Evolutionary conservation across 2,797 vertebrate genomes (phyloP), one percentile per base, ranked within the genome.

Genomic region (Lindbergichthys nudifrons): DNA sequence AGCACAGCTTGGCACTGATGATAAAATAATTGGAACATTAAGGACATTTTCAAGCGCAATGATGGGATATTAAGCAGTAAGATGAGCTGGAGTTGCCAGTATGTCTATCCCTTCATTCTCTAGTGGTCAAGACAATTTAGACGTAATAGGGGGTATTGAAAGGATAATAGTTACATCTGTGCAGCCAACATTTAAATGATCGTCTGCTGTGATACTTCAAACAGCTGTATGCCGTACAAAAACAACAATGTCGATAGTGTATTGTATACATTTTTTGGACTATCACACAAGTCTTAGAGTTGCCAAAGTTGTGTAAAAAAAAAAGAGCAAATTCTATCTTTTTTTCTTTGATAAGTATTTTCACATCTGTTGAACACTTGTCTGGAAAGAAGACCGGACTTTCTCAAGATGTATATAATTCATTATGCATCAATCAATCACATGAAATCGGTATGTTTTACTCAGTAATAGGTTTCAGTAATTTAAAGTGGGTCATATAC

Each of bases 1-100:
- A 9, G 65, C 23, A 21, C 46, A 73, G 71, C 47, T 65, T 79
- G 72, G 54, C 52, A 45, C 45, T 64, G 65, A 71, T 75, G 54
- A 57, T 39, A 41, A 75, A 52, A 46, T 82, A 76, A 79, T 77
- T 70, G 59, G 65, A 74, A 61, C 73, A 82, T 83, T 77, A 81
- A 30, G 2, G 18, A 58, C 39, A 76, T 75, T 15, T 60, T 76
- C 42, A 73, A 69, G 52, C 56, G 15, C 63, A 73, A 42, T 61
- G 56, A 80, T 68, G 78, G 45, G 69, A 68, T 73, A 67, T 80
- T 65, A 77, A 72, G 64, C 41, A 79, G 73, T 56, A 57, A 12
- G 58, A 70, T 74, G 8, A 70, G 50, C 52, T 63, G 26, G 61
- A 58, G 48, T 71, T 84, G 68, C 81, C 64, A 53, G 66, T 58